These are phyloP conservation scores for Linnaemya tessellans DNA, from an alignment of 2,888 invertebrate genomes.

Conservation along the genomic window DNA sequence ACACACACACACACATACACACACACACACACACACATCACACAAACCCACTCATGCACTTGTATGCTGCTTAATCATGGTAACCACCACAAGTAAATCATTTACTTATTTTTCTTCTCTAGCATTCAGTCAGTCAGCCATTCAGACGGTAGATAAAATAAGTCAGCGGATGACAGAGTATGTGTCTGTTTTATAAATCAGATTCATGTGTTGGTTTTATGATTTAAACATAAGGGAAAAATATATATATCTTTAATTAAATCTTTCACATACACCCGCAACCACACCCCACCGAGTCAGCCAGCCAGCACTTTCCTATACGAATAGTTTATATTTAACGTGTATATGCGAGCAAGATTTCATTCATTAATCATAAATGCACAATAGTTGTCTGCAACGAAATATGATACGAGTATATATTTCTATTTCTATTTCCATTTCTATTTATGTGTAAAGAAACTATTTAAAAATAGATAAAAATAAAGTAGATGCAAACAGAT, in stretches of 20 bases:
- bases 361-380: slow-evolving; percentile 54
- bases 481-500: neutral
- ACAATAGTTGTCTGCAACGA: slow-evolving; percentile 43
- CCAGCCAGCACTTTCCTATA: neutral
- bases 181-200: slow-evolving; percentile 7
- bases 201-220: slow-evolving; percentile 22
- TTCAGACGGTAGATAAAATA: slow-evolving; percentile 12
- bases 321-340: neutral
- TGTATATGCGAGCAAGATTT: slow-evolving; percentile 14
- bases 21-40: neutral
- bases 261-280: slow-evolving; percentile 23
- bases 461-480: slow-evolving; percentile 29
- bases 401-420: slow-evolving; percentile 41
- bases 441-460: neutral
- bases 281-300: too few relatives aligned
- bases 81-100: neutral
- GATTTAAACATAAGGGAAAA: slow-evolving; percentile 28
- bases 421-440: neutral
- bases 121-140: neutral
- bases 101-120: neutral
- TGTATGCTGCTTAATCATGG: neutral
- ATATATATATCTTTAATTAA: slow-evolving; percentile 46
- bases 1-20: neutral
- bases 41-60: neutral
- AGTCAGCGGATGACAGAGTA: slow-evolving; percentile 21